Percentiles rank a stretch among this genome's conserved stretches.
Conservation (phyloP, 2,797 vertebrate genomes). For the Cetoscarus ocellatus region DNA sequence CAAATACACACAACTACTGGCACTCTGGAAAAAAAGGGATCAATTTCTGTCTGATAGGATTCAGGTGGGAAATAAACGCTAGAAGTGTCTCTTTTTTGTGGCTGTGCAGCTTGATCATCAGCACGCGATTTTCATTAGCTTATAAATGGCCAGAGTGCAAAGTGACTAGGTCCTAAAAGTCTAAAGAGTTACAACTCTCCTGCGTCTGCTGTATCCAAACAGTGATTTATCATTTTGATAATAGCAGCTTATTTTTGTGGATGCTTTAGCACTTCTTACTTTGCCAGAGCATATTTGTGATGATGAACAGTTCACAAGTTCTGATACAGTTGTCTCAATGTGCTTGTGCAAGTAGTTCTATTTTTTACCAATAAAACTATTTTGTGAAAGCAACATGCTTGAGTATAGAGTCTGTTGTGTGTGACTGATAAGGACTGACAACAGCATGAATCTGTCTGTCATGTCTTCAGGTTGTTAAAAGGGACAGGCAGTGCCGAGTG, state of each 20-base stretch:
- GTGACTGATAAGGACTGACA: conserved; percentile 30
- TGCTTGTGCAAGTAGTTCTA: conserved; percentile 91
- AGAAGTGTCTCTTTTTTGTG: conserved; percentile 72
- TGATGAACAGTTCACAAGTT: conserved; percentile 82
- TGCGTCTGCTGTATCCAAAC: conserved; percentile 73
- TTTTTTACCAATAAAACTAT: conserved; percentile 91
- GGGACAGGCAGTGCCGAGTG: conserved; percentile 55
- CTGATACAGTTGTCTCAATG: conserved; percentile 86
- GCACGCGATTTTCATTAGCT: conserved; percentile 78
- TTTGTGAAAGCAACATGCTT: conserved; percentile 81
- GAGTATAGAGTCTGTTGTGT: conserved; percentile 31
- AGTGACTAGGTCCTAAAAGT: conserved; percentile 74
- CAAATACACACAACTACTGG: conserved; percentile 64
- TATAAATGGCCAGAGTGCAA: conserved; percentile 78
- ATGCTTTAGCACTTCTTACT: conserved; percentile 87
- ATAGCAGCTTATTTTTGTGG: conserved; percentile 87
- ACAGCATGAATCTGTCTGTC: conserved; percentile 54
- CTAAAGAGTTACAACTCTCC: conserved; percentile 65
- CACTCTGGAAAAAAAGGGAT: conserved; percentile 63
- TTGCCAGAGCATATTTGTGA: conserved; percentile 84
- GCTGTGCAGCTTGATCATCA: conserved; percentile 81
- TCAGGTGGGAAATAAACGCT: conserved; percentile 60
- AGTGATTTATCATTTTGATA: conserved; percentile 79
- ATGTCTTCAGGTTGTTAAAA: conserved; percentile 63
- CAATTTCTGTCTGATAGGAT: conserved; percentile 63